These are phyloP conservation scores for Neodiprion fabricii DNA, from an alignment of 1,140 invertebrate genomes.

Conservation along the genomic window DNA sequence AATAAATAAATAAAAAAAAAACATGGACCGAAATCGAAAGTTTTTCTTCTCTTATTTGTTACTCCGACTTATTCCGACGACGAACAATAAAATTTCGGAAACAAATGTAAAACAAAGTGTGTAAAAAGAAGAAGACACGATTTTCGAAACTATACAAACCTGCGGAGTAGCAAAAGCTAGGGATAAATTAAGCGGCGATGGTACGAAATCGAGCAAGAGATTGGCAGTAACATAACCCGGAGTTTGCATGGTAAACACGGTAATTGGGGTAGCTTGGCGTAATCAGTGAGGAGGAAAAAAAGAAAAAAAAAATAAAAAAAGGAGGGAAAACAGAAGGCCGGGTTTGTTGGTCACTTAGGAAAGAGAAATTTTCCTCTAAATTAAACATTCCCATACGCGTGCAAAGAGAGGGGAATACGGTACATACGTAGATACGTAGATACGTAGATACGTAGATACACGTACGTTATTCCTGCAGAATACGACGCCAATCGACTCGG, in stretches of 20 bases:
- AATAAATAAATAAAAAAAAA: no score
- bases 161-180: no score
- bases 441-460: neutral
- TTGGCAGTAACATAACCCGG: no score
- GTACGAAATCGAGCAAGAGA: no score
- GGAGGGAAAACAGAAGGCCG: slow-evolving; percentile 6
- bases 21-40: no score
- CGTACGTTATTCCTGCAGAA: slow-evolving; percentile 11
- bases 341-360: slow-evolving; percentile 43
- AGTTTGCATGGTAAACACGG: slow-evolving; percentile 7
- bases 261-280: neutral
- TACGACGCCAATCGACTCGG: slow-evolving; percentile 27
- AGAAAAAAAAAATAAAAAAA: neutral
- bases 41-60: no score
- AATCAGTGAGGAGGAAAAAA: neutral
- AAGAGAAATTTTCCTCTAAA: slow-evolving; percentile 53
- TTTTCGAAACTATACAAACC: no score
- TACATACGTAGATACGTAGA: neutral
- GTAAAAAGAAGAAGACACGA: no score
- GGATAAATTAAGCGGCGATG: no score
- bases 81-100: no score
- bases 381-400: slow-evolving; percentile 33
- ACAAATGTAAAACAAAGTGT: no score
- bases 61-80: no score
- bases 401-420: neutral